A percentile compares a stretch with the other conserved stretches of the same genome.
These are phyloP conservation scores for Andrena praecox DNA, from an alignment of 2,888 invertebrate species.

Conservation along the genomic window DNA sequence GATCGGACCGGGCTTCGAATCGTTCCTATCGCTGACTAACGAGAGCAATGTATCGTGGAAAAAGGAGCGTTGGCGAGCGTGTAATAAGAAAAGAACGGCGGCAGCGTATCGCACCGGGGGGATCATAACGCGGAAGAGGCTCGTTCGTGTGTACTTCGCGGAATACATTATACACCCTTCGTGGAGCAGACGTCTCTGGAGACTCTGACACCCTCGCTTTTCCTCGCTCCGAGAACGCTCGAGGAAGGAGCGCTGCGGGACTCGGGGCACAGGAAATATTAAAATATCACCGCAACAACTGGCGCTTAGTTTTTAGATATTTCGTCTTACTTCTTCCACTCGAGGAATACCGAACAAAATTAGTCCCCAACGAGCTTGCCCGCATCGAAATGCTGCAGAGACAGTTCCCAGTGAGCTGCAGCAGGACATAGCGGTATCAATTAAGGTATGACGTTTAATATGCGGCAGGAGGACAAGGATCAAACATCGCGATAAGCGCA, in stretches of 20 bases:
- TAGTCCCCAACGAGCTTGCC: too few species aligned
- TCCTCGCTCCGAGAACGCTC: background rate
- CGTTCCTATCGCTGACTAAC: background rate
- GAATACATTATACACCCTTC: conserved; percentile 48
- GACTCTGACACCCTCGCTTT: background rate
- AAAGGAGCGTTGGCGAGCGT: conserved; percentile 24
- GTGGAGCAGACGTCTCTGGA: conserved; percentile 18
- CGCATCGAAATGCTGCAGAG: background rate
- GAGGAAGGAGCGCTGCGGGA: background rate
- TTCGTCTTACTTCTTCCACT: too few species aligned
- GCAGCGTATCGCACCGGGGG: conserved; percentile 41
- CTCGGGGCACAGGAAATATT: background rate
- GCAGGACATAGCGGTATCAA: conserved; percentile 42
- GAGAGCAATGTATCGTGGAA: conserved; percentile 35
- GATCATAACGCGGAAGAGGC: conserved; percentile 50
- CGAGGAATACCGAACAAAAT: too few species aligned
- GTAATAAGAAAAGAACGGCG: conserved; percentile 38
- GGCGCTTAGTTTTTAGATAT: background rate
- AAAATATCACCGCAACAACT: background rate
- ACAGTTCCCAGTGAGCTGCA: background rate
- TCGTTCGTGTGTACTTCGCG: conserved; percentile 36
- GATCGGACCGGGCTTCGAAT: conserved; percentile 14
- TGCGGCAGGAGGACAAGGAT: conserved; percentile 5
- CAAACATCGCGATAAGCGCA: conserved; percentile 9
- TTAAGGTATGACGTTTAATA: conserved; percentile 48